Percentiles rank a stretch among this genome's conserved stretches.
Conservation (phyloP, 2,888 invertebrate species). For the Lysandra bellargus region DNA sequence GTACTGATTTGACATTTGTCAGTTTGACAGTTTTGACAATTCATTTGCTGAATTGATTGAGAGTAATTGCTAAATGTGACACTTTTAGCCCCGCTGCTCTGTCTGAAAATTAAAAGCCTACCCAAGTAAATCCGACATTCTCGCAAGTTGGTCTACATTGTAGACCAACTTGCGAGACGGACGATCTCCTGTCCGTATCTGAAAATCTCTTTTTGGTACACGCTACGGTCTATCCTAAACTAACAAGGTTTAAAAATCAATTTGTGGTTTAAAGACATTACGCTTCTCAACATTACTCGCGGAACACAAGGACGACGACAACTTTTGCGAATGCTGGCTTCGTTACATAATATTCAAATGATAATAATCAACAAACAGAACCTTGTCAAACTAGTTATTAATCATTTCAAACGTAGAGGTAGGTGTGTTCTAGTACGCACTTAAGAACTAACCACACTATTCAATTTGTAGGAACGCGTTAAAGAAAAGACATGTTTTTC, state of each 20-base stretch:
- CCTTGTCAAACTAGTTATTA: slow-evolving; percentile 9
- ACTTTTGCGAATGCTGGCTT: neutral
- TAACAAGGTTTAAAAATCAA: too few species aligned
- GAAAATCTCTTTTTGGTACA: too few species aligned
- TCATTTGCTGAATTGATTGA: too few species aligned
- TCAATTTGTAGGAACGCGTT: neutral
- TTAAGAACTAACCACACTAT: neutral
- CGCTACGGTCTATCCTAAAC: neutral
- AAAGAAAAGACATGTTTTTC: neutral
- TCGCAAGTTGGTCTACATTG: too few species aligned
- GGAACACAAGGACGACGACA: neutral
- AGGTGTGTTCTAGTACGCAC: neutral
- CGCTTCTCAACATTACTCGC: neutral
- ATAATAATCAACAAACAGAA: slow-evolving; percentile 4
- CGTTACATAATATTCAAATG: slow-evolving; percentile 19
- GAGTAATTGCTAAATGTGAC: too few species aligned
- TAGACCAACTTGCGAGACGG: too few species aligned
- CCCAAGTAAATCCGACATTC: too few species aligned
- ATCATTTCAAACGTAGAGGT: neutral
- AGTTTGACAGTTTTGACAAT: too few species aligned
- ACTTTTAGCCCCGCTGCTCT: too few species aligned
- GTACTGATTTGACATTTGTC: too few species aligned
- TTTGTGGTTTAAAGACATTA: neutral
- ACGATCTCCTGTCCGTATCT: too few species aligned
- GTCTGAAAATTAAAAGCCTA: too few species aligned